Base-by-base conservation (phyloP, 2,888 invertebrate genomes). In the Acrocyrtus sp. region DNA sequence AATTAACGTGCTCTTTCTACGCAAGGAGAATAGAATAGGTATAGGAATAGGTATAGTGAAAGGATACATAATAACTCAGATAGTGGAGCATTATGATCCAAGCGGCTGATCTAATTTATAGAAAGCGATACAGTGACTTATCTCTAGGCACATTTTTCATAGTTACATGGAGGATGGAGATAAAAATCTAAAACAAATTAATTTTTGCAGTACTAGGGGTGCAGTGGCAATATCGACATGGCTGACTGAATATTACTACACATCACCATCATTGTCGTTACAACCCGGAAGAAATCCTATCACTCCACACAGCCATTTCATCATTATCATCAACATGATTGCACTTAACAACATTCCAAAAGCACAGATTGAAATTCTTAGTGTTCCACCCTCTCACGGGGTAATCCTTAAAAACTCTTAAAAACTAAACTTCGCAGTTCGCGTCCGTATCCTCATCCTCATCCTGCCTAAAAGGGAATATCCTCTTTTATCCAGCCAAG, bases 171-270 rank as follows among this genome's bases (percentile, higher is more conserved):
- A 6, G 45, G 22, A 22, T 10, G 21, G n/a, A 56, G 56, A 56
- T 56, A 19, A 10, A 56, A 56, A 56, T 39, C 53, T n/a, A 34
- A 34, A 22, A 22, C 56, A 56, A 56, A 56, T 56, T 56, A 56
- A 56, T 29, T 56, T 21, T 41, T 41, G 4, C 29, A 29, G 43
- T 12, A 15, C n/a, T 34, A 34, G 12, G n/a, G 12, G 34, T 41
- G 12, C 29, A 29, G 43, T 12, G 8, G 17, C 45, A 45, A 58
- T 45, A 45, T 58, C 47, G 43, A 27, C 27, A 45, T 26, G 45
- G 21, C n/a, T 58, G 45, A 58, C 17, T 58, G 58, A 17, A 41
- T 56, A 27, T 53, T 53, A 19, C 34, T 34, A 34, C 6, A 8
- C 34, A 34, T 34, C 34, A 21, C 24, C 56, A 56, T n/a, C n/a